Conservation (phyloP, 2,888 invertebrate genomes). For the Lithosia quadra region DNA sequence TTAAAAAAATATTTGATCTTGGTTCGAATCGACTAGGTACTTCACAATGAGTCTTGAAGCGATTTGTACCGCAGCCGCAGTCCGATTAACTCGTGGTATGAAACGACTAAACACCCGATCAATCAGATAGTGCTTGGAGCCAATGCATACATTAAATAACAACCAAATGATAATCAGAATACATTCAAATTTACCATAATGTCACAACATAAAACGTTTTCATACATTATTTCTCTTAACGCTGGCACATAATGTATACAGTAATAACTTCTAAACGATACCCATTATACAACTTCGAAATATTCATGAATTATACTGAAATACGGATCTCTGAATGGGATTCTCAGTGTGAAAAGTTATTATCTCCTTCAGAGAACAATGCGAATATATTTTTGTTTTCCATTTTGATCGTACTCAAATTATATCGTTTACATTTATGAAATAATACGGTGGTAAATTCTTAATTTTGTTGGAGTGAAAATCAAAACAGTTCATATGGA, state of each 20-base stretch:
- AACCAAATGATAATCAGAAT: not conserved
- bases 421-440: not conserved
- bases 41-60: no score
- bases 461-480: not conserved
- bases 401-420: not conserved
- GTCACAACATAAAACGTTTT: not conserved
- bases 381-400: not conserved
- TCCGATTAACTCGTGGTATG: no score
- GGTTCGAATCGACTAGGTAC: no score
- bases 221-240: not conserved
- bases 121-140: no score
- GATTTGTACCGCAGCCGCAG: no score
- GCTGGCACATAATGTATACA: not conserved
- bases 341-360: not conserved
- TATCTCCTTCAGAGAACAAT: not conserved
- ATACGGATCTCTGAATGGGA: not conserved
- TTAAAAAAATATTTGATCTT: no score
- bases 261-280: conserved; percentile 7
- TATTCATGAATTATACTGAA: conserved; percentile 10
- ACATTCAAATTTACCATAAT: not conserved
- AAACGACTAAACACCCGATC: no score
- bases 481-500: not conserved
- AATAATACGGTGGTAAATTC: not conserved
- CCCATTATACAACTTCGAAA: conserved; percentile 4
- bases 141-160: not conserved